Evolutionary conservation across 2,113 vertebrate species (phyloP), one percentile per base, ranked within the genome.

Genomic region (Nannospalax galili): DNA sequence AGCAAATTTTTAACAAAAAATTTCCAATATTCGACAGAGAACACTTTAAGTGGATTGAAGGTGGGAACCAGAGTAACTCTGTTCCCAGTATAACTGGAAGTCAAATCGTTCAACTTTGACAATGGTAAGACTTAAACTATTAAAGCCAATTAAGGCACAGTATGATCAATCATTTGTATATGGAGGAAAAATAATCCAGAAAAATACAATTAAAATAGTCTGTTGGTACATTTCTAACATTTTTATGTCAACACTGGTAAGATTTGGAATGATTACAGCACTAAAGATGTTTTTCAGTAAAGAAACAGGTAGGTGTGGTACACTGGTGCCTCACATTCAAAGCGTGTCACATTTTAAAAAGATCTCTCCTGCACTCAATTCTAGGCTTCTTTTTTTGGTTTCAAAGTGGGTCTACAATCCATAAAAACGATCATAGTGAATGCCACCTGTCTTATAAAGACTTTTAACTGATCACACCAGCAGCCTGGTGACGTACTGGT

Each of bases 401-500:
- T 80, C 74, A 78, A 78, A 96, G 8, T 75, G 26, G 14, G 32
- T 30, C 40, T 78, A 85, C 15, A 78, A 92, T 42, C 45, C 19
- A 35, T 37, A 84, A 86, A 93, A 69, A 77, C 67, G 73, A 7
- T 1, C 30, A 58, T 20, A 72, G 62, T 5, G 37, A 60, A 74
- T 45, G 26, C 1, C 22, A 48, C 60, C 91, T 45, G 70, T 7
- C 4, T 14, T 3, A 7, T 4, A 48, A 84, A 48, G 9, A 14
- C 80, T 48, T 42, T 16, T 52, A 19, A 26, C 15, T 1, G 24
- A 91, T 99, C 97, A 99, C 94, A 98, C 97, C 85, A 97, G 98
- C 96, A 99, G 98, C 89, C 97, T 98, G 96, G 98, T 90, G 96
- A 99, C 97, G 94, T 99, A 99, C 1, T 98, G 98, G 67, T 99